These are phyloP conservation scores for Atractosteus spatula DNA, from an alignment of 2,113 vertebrate genomes.

Conservation along the genomic window DNA sequence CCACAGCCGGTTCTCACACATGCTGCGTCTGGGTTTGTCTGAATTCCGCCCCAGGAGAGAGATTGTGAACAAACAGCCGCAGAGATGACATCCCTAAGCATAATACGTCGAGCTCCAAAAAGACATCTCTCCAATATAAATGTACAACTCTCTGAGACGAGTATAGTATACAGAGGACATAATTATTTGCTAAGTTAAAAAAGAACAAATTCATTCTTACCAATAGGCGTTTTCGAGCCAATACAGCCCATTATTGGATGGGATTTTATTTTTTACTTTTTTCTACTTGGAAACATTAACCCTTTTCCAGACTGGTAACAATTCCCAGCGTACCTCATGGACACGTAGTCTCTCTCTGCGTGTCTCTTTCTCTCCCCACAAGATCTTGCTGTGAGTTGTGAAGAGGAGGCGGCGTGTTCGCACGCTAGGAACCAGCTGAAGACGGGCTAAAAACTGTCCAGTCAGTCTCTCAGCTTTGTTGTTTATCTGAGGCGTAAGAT, in stretches of 20 bases:
- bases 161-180: background rate
- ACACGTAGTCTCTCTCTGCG: conserved; percentile 27
- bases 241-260: conserved; percentile 79
- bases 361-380: conserved; percentile 32
- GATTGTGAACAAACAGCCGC: background rate
- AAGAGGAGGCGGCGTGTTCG: conserved; percentile 35
- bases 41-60: background rate
- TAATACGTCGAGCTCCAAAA: background rate
- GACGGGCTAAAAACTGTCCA: conserved; percentile 36
- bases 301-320: conserved; percentile 45
- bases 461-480: conserved; percentile 36
- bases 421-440: conserved; percentile 35
- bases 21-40: background rate
- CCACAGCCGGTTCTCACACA: conserved; percentile 20
- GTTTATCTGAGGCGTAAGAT: conserved; percentile 4
- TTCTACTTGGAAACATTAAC: conserved; percentile 39
- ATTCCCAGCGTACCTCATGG: conserved; percentile 63
- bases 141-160: background rate
- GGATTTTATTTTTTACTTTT: conserved; percentile 5
- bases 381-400: conserved; percentile 43
- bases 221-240: conserved; percentile 79
- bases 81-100: background rate
- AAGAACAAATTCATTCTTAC: conserved; percentile 66
- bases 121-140: background rate
- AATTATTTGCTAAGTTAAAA: conserved; percentile 40